Percentiles rank a stretch among this genome's conserved stretches.
Evolutionary conservation across 2,797 vertebrate genomes (phyloP).

Genomic region (Muscicapa comitata): DNA sequence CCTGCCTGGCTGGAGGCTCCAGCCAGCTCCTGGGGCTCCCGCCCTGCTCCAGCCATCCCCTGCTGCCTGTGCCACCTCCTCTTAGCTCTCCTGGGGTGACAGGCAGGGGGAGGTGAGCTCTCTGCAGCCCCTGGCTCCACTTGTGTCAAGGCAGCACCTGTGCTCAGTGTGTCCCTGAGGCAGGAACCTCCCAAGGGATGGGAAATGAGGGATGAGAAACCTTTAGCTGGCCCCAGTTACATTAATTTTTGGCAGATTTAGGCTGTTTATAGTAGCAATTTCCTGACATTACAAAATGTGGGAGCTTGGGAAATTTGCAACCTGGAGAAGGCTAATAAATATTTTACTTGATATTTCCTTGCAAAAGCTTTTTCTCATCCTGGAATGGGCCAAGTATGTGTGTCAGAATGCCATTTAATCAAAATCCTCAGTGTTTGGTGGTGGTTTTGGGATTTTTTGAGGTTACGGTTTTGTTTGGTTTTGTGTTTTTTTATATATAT

Average conservation of each 20-base stretch:
- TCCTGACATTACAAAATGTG: not conserved
- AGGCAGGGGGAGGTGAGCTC: not conserved
- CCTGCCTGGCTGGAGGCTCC: fast-evolving
- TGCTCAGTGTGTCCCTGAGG: not conserved
- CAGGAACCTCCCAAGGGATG: not conserved
- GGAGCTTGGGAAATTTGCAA: not conserved
- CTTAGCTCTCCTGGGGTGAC: fast-evolving
- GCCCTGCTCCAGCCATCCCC: fast-evolving
- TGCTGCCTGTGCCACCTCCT: not conserved
- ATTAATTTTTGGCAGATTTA: not conserved
- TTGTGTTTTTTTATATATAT: not conserved
- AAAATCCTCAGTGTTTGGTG: not conserved
- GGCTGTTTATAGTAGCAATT: not conserved
- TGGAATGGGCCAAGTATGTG: not conserved
- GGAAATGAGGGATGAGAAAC: not conserved
- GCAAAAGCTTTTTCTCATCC: not conserved
- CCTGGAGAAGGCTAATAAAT: conserved; percentile 5
- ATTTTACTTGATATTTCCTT: not conserved
- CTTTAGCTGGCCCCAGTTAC: not conserved
- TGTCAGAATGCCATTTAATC: not conserved
- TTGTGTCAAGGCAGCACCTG: not conserved
- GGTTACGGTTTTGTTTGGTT: too few relatives aligned
- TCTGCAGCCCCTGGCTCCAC: fast-evolving
- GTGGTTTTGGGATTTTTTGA: not conserved
- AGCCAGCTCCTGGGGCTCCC: not conserved